Percentiles rank a stretch among this genome's conserved stretches.
phyloP scores from a whole-genome alignment of 2,113 vertebrate genomes.

The Callocephalon fimbriatum region DNA sequence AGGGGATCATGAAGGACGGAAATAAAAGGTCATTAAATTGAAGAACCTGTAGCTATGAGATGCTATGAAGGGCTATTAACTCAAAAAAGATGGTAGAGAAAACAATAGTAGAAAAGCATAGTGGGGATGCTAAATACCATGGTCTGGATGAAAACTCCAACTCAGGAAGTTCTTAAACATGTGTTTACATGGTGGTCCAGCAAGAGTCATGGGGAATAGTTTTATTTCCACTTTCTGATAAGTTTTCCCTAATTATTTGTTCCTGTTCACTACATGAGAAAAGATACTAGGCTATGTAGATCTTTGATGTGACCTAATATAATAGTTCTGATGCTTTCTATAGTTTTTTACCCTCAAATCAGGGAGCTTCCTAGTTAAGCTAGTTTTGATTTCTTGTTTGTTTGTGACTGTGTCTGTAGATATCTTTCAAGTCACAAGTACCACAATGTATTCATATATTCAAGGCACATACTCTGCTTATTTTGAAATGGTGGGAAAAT shows the following conservation, averaged over 20 bases:
- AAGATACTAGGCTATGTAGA: neutral
- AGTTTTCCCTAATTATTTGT: neutral
- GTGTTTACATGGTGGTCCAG: neutral
- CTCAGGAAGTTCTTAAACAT: neutral
- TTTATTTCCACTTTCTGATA: neutral
- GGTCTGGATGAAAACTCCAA: neutral
- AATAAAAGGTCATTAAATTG: neutral
- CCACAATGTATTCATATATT: neutral
- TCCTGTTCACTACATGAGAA: neutral
- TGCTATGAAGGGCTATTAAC: neutral
- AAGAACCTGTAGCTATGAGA: neutral
- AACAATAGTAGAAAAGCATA: neutral
- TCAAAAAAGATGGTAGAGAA: neutral
- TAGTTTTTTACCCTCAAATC: neutral
- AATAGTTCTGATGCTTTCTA: neutral
- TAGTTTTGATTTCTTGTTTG: neutral
- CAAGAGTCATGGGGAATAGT: neutral
- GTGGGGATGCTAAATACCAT: neutral
- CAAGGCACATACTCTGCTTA: neutral
- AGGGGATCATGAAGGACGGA: neutral
- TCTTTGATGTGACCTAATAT: neutral
- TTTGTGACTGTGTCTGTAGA: neutral
- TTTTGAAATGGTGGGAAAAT: neutral
- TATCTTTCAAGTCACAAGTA: neutral
- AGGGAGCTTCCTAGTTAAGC: neutral